Conservation (phyloP, 1,140 invertebrate species). For the Monochamus saltuarius region DNA sequence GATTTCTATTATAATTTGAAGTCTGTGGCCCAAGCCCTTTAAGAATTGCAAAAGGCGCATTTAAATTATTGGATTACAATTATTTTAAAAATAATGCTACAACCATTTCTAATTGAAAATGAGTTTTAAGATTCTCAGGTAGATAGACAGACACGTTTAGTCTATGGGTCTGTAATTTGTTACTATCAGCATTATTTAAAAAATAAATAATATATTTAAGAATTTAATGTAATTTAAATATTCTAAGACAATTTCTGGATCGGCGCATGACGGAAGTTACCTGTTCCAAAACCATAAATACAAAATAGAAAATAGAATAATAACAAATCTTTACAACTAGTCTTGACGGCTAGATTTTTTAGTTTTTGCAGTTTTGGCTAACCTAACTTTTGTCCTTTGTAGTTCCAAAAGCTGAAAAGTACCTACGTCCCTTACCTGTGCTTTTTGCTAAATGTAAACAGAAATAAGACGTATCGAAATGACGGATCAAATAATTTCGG, state of each 20-base stretch:
- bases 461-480: slow-evolving; percentile 10
- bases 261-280: background rate
- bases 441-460: background rate
- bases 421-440: background rate
- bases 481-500: slow-evolving; percentile 36
- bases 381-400: background rate
- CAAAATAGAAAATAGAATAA: background rate
- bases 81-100: too few species aligned
- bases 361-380: background rate
- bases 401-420: background rate
- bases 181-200: too few species aligned
- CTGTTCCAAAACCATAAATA: background rate
- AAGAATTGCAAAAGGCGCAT: too few species aligned
- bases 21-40: too few species aligned
- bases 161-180: too few species aligned
- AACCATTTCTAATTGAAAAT: too few species aligned
- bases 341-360: background rate
- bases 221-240: too few species aligned
- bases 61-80: too few species aligned
- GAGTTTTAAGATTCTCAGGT: too few species aligned
- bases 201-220: too few species aligned
- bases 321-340: background rate
- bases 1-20: too few species aligned
- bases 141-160: too few species aligned
- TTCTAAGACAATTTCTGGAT: background rate